Evolutionary conservation across 2,888 invertebrate species (phyloP).

Genomic region (Nezara viridula): DNA sequence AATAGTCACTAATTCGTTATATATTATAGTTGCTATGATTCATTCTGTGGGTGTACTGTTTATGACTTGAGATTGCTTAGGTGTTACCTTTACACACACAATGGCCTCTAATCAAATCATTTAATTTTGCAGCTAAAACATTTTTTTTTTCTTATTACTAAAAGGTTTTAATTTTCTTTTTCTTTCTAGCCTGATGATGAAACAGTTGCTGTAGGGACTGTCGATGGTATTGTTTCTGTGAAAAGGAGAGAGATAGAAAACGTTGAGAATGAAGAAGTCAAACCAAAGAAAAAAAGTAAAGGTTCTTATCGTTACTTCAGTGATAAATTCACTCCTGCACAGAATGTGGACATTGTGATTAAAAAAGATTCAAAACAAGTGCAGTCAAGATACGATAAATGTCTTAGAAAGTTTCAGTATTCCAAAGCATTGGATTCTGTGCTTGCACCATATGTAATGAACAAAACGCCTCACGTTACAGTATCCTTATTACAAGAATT

Average conservation of each 20-base stretch:
- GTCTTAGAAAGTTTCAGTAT: slow-evolving; percentile 85
- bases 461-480: slow-evolving; percentile 81
- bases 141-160: too few species aligned
- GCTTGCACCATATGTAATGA: slow-evolving; percentile 74
- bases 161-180: background rate
- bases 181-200: slow-evolving; percentile 78
- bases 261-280: background rate
- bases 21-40: too few species aligned
- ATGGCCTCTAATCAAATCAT: too few species aligned
- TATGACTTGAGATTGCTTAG: background rate
- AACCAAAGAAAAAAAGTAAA: slow-evolving; percentile 50
- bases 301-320: slow-evolving; percentile 59
- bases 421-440: slow-evolving; percentile 83
- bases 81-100: too few species aligned
- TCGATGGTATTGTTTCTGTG: slow-evolving; percentile 91
- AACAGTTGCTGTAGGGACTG: slow-evolving; percentile 90
- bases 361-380: slow-evolving; percentile 59
- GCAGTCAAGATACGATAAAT: slow-evolving; percentile 76
- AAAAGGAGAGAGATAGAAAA: slow-evolving; percentile 76
- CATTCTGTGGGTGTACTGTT: too few species aligned
- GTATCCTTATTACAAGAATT: slow-evolving; percentile 89
- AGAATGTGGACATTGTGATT: slow-evolving; percentile 73
- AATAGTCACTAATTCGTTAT: too few species aligned
- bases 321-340: slow-evolving; percentile 66
- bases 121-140: too few species aligned